Evolutionary conservation across 2,888 invertebrate species (phyloP).

Genomic region (Drosophila histrio): DNA sequence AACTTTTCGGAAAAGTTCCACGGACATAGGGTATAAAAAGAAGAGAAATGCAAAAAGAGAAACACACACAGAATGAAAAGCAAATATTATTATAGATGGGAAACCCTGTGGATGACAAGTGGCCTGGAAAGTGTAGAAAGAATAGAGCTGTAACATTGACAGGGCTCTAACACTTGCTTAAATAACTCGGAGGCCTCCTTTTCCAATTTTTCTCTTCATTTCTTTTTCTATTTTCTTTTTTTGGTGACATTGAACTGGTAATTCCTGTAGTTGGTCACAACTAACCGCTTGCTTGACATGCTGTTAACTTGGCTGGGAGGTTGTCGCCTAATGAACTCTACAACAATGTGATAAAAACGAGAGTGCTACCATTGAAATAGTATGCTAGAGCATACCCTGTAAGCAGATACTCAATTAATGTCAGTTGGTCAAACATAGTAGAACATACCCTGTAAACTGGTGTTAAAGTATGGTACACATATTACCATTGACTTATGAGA

Average conservation of each 20-base stretch:
- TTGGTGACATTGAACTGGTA: slow-evolving; percentile 53
- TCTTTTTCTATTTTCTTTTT: neutral
- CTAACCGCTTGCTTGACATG: slow-evolving; percentile 67
- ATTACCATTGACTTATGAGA: too few species aligned
- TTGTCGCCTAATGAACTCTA: slow-evolving; percentile 50
- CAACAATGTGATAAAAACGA: slow-evolving; percentile 23
- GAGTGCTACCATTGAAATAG: neutral
- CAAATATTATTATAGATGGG: slow-evolving; percentile 62
- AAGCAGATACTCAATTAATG: too few species aligned
- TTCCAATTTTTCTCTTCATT: neutral
- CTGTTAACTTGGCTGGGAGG: slow-evolving; percentile 44
- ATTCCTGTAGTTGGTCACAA: slow-evolving; percentile 26
- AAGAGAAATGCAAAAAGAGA: neutral
- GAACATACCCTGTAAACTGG: neutral
- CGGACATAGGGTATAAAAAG: neutral
- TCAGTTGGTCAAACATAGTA: neutral
- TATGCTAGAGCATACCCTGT: neutral
- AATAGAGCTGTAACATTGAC: slow-evolving; percentile 26
- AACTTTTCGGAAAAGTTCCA: neutral
- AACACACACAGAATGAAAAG: slow-evolving; percentile 53
- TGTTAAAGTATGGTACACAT: neutral
- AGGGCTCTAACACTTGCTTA: slow-evolving; percentile 57
- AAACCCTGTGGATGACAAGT: slow-evolving; percentile 38
- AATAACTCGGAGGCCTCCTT: slow-evolving; percentile 51
- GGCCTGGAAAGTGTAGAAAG: slow-evolving; percentile 17